phyloP scores from a whole-genome alignment of 2,797 vertebrate genomes.

The Gadopsis marmoratus region DNA sequence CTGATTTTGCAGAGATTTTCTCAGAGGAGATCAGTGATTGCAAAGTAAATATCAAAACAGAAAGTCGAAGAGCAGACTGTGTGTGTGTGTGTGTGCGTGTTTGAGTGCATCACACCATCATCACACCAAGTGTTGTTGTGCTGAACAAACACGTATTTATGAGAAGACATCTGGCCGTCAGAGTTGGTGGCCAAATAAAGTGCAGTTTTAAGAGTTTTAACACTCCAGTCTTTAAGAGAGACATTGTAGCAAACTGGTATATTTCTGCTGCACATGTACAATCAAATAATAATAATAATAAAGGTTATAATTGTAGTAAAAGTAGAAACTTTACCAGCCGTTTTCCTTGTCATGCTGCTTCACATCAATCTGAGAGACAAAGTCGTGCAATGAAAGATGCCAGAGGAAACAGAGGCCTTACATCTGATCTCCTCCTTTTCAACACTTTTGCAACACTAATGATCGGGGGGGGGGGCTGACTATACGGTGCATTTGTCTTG shows the following conservation, averaged over 20 bases:
- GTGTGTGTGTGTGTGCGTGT: constrained; percentile 1
- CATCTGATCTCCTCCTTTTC: constrained; percentile 32
- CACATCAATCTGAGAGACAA: background rate
- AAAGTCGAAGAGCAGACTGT: constrained; percentile 16
- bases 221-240: background rate
- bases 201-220: constrained; percentile 15
- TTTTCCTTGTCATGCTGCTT: background rate
- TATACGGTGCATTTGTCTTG: constrained; percentile 53
- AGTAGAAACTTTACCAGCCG: background rate
- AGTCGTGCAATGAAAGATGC: constrained; percentile 25
- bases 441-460: constrained; percentile 27
- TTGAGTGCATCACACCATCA: constrained; percentile 7
- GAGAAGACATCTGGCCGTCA: constrained; percentile 52
- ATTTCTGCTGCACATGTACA: background rate
- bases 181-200: constrained; percentile 19
- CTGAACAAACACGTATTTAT: constrained; percentile 38
- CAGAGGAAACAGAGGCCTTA: constrained; percentile 23
- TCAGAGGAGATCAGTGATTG: constrained; percentile 43
- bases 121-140: constrained; percentile 51
- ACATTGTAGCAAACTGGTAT: background rate
- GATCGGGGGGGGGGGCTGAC: background rate
- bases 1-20: constrained; percentile 7
- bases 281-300: background rate
- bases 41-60: constrained; percentile 48
- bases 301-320: background rate